Percentiles rank a stretch among this genome's conserved stretches.
Evolutionary conservation across 2,797 vertebrate species (phyloP).

Genomic region (Podarcis lilfordi): DNA sequence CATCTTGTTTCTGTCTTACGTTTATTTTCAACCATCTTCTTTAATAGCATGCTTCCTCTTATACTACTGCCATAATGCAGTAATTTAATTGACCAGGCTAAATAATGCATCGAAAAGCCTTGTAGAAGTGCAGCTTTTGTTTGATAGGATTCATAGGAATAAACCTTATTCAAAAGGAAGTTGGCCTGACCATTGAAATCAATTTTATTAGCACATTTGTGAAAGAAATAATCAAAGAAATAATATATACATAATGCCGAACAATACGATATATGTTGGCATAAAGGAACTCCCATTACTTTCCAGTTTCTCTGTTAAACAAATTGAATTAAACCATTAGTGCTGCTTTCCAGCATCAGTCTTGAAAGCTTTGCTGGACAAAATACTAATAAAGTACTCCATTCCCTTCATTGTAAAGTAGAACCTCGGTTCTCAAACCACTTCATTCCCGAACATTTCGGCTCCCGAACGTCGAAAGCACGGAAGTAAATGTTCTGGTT

Average conservation of each 20-base stretch:
- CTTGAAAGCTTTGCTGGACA: background rate
- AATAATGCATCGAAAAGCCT: constrained; percentile 12
- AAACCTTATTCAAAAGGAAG: background rate
- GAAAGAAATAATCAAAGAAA: background rate
- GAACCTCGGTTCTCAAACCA: too few relatives aligned
- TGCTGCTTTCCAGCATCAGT: background rate
- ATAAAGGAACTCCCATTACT: background rate
- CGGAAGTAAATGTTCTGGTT: too few relatives aligned
- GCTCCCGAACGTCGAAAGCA: too few relatives aligned
- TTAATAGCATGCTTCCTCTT: constrained; percentile 33
- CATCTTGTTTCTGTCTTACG: background rate
- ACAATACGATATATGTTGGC: background rate
- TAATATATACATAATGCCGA: background rate
- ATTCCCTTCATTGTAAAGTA: background rate
- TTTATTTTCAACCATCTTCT: background rate
- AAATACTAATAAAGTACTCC: background rate
- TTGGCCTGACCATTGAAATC: background rate
- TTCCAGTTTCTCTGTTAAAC: background rate
- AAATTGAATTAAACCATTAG: background rate
- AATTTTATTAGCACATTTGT: constrained; percentile 22
- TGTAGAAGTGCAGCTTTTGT: background rate
- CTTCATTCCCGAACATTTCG: too few relatives aligned
- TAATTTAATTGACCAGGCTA: background rate
- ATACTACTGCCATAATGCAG: constrained; percentile 21
- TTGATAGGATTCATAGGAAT: constrained; percentile 17